Evolutionary conservation across 2,797 vertebrate species (phyloP).

Genomic region (Epinephelus malabaricus): DNA sequence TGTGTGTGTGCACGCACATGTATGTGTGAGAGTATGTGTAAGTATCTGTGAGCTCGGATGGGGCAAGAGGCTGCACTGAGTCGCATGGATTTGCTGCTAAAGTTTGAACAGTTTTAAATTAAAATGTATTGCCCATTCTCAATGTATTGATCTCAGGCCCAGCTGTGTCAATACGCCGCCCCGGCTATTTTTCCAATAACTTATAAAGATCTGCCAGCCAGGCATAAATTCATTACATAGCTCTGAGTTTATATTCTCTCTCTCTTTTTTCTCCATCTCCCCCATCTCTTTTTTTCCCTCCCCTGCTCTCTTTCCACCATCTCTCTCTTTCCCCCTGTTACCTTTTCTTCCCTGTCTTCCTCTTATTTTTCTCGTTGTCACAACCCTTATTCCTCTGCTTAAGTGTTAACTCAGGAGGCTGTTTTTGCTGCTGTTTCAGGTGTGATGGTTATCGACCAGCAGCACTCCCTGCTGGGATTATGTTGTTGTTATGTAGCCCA

Average conservation of each 20-base stretch:
- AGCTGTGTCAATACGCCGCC: constrained; percentile 97
- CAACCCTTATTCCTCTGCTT: constrained; percentile 44
- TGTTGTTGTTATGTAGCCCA: constrained; percentile 14
- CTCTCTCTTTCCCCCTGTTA: constrained; percentile 7
- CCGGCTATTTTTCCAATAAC: constrained; percentile 96
- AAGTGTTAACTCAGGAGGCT: constrained; percentile 24
- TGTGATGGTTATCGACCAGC: constrained; percentile 53
- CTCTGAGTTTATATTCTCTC: constrained; percentile 85
- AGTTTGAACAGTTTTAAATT: constrained; percentile 99
- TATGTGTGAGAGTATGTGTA: constrained; percentile 45
- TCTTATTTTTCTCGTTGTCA: constrained; percentile 41
- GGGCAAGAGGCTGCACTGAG: constrained; percentile 85
- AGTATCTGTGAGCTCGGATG: constrained; percentile 61
- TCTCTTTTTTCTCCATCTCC: constrained; percentile 53
- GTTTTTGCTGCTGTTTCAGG: constrained; percentile 42
- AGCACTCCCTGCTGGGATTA: constrained; percentile 29
- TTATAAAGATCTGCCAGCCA: constrained; percentile 93
- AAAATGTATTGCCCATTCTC: constrained; percentile 99
- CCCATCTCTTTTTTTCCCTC: constrained; percentile 34
- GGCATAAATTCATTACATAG: constrained; percentile 90
- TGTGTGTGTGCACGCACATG: constrained; percentile 13
- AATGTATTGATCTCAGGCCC: constrained; percentile 96
- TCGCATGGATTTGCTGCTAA: constrained; percentile 96
- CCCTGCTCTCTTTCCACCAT: constrained; percentile 22
- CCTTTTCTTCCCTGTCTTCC: constrained; percentile 30